phyloP scores from a whole-genome alignment of 2,888 invertebrate species.

The Tryphoninae sp. region DNA sequence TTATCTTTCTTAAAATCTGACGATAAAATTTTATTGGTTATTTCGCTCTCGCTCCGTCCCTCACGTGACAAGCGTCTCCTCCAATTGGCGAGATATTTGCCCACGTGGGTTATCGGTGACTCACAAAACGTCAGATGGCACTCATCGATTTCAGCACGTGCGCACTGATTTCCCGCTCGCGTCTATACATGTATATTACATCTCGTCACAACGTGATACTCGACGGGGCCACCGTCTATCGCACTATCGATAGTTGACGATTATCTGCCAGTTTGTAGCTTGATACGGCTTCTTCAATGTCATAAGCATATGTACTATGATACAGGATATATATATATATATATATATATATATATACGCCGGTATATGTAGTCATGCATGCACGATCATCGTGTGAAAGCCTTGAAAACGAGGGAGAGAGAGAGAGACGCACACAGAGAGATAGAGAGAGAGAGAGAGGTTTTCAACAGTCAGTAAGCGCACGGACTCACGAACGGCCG shows the following conservation, averaged over 20 bases:
- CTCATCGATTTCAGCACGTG: not conserved
- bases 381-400: slow-evolving; percentile 11
- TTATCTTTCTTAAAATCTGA: too few relatives aligned
- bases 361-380: slow-evolving; percentile 26
- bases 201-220: not conserved
- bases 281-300: not conserved
- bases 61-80: not conserved
- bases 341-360: not conserved
- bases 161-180: not conserved
- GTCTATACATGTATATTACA: not conserved
- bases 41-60: too few relatives aligned
- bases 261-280: not conserved
- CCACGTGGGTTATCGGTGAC: not conserved
- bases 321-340: not conserved
- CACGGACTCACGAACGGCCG: slow-evolving; percentile 32
- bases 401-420: not conserved
- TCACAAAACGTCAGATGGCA: not conserved
- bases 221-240: not conserved
- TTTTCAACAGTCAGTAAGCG: slow-evolving; percentile 42
- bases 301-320: not conserved
- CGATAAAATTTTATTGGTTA: too few relatives aligned
- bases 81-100: not conserved
- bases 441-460: not conserved
- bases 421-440: too few relatives aligned
- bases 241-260: too few relatives aligned